phyloP scores from a whole-genome alignment of 1,140 invertebrate species.

The Babylonia areolata region DNA sequence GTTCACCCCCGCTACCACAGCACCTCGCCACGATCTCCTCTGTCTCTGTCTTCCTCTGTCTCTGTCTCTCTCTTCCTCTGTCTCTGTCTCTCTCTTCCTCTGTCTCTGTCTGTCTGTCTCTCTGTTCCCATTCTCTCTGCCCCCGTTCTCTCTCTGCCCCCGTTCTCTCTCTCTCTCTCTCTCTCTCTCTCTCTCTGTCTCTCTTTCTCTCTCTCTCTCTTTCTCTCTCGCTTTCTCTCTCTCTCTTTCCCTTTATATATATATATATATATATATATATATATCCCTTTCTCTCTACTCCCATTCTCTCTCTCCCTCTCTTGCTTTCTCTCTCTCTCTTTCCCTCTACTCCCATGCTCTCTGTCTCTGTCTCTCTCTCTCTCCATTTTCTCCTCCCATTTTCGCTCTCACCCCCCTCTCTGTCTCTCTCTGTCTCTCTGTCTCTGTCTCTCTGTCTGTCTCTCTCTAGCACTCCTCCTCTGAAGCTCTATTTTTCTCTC shows the following conservation, averaged over 20 bases:
- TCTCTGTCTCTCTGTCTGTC: background rate
- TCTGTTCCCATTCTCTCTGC: no score
- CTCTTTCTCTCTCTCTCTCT: no score
- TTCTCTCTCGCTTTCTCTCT: no score
- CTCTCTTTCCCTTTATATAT: background rate
- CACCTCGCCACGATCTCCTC: background rate
- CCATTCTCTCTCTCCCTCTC: background rate
- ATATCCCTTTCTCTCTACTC: background rate
- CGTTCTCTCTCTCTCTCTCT: no score
- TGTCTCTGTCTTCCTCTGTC: conserved; percentile 16
- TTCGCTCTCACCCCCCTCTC: background rate
- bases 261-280: background rate
- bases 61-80: conserved; percentile 24
- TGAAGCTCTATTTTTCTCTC: no score
- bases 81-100: background rate
- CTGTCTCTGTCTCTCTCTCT: background rate
- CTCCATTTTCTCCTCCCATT: background rate
- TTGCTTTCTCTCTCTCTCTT: background rate
- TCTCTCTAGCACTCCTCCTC: conserved; percentile 14
- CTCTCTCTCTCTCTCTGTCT: no score
- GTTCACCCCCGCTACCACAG: background rate
- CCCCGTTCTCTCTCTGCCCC: no score
- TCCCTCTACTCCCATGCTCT: background rate
- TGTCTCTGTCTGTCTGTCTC: no score
- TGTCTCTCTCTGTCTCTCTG: background rate